Evolutionary conservation across 2,797 vertebrate genomes (phyloP).

Genomic region (Sphenopsis melanotis): DNA sequence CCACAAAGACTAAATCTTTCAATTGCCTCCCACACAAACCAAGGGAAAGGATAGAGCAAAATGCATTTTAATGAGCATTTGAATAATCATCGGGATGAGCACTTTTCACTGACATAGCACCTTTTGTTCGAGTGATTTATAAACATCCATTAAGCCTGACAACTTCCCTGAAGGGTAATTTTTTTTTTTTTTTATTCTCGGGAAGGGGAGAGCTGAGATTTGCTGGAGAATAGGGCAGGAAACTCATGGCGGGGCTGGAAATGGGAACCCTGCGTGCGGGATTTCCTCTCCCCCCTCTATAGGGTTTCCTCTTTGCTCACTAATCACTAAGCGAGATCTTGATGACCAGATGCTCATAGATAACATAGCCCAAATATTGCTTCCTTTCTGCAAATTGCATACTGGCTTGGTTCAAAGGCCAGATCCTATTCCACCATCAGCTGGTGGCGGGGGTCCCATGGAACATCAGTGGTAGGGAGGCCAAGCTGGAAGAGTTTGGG

Average conservation of each 20-base stretch:
- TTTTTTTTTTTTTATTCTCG: neutral
- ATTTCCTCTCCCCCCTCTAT: neutral
- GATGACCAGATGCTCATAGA: constrained; percentile 48
- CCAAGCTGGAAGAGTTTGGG: neutral
- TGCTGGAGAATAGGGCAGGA: neutral
- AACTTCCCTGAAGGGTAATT: constrained; percentile 9
- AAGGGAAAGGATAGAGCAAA: constrained; percentile 22
- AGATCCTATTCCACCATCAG: neutral
- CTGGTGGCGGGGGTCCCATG: neutral
- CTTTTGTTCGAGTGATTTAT: constrained; percentile 36
- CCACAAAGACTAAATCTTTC: constrained; percentile 26
- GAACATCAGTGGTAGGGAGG: neutral
- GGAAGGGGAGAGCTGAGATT: neutral
- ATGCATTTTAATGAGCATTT: constrained; percentile 53
- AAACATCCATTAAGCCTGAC: constrained; percentile 53
- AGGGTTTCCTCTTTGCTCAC: neutral
- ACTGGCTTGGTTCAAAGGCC: constrained; percentile 50
- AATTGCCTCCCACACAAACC: neutral
- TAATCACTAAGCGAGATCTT: neutral
- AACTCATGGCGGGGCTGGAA: neutral
- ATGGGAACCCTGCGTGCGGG: neutral
- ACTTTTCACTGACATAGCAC: constrained; percentile 50
- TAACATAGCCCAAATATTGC: constrained; percentile 33
- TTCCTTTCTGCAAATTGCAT: constrained; percentile 22
- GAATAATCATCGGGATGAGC: constrained; percentile 35